Conservation (phyloP, 2,113 vertebrate species). For the Channa maculata region DNA sequence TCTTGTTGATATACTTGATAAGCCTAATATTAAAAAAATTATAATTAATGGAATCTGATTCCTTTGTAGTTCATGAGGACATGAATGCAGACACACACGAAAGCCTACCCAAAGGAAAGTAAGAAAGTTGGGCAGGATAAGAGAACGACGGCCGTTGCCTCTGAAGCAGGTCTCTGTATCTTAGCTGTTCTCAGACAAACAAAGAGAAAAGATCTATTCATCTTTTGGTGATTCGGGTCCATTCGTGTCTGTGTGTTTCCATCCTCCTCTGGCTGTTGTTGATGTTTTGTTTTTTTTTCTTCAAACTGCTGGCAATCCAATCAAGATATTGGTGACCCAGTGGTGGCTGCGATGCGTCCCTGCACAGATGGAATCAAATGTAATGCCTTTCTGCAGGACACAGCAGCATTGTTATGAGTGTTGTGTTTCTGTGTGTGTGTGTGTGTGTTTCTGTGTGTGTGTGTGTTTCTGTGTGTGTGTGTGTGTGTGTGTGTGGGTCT, state of each 20-base stretch:
- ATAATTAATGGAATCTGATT: neutral
- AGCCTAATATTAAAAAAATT: too few relatives aligned
- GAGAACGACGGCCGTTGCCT: constrained; percentile 9
- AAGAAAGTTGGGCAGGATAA: constrained; percentile 5
- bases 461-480: constrained; percentile 11
- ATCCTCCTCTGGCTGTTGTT: constrained; percentile 5
- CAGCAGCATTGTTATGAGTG: constrained; percentile 14
- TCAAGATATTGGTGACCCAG: constrained; percentile 53
- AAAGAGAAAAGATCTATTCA: neutral
- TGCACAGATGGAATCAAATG: constrained; percentile 64
- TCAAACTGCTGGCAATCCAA: constrained; percentile 50
- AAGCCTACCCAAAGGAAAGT: neutral
- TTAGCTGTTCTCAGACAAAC: constrained; percentile 34
- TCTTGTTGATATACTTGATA: too few relatives aligned
- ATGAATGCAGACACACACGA: constrained; percentile 15
- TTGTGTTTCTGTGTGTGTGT: constrained; percentile 14
- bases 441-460: constrained; percentile 12
- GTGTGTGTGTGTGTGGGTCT: constrained; percentile 6
- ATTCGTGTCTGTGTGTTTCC: neutral
- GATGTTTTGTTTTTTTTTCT: neutral
- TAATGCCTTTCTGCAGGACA: constrained; percentile 49
- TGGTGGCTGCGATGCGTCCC: constrained; percentile 3
- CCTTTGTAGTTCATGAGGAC: constrained; percentile 33
- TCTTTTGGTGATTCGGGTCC: neutral
- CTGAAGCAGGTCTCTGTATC: constrained; percentile 37